Evolutionary conservation across 2,888 invertebrate species (phyloP).

Genomic region (Lepidocyrtinus sp.): DNA sequence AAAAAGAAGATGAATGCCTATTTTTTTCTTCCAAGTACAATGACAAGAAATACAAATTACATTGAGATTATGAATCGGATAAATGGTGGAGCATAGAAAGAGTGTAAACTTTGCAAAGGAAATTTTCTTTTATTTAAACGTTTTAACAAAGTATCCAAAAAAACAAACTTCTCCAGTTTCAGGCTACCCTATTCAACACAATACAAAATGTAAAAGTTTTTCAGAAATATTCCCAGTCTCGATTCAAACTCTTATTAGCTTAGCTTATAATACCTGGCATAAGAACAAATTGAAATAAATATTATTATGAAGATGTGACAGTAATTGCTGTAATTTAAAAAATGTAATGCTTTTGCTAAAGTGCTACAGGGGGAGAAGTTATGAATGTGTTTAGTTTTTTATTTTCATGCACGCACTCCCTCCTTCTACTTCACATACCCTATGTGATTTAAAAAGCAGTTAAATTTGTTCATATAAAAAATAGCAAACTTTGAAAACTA

Average conservation of each 20-base stretch:
- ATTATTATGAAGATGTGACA: slow-evolving; percentile 6
- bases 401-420: not conserved
- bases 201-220: not conserved
- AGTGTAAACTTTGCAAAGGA: not conserved
- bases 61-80: not conserved
- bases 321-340: slow-evolving; percentile 5
- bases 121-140: not conserved
- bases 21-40: not conserved
- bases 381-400: not conserved
- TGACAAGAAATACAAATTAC: slow-evolving; percentile 7
- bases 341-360: too few species aligned
- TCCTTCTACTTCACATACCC: not conserved
- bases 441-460: too few species aligned
- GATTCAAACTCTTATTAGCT: not conserved
- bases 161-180: slow-evolving; percentile 1
- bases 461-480: too few species aligned
- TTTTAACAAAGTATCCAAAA: not conserved
- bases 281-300: not conserved
- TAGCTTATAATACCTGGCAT: not conserved
- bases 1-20: slow-evolving; percentile 6
- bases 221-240: not conserved
- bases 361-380: not conserved
- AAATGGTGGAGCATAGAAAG: not conserved
- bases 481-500: too few species aligned
- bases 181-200: too few species aligned